Evolutionary conservation across 1,140 invertebrate genomes (phyloP), one percentile per base, ranked within the genome.

Genomic region (Himalopsyche phryganea): DNA sequence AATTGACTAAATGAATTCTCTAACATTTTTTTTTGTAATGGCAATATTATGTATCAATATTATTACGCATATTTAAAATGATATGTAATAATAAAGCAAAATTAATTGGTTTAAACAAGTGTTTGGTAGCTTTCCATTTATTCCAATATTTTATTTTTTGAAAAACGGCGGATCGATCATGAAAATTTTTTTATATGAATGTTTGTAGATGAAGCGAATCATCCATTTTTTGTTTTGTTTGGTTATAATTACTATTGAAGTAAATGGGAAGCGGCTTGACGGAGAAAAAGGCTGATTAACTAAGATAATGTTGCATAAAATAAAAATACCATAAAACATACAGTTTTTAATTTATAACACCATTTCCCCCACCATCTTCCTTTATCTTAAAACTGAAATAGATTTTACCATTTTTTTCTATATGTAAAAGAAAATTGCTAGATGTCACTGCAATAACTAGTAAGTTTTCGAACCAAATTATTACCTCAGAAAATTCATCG

Each of bases 241-340:
- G 23, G 23, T 28, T 28, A 5, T 55, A 36, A 33, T 36, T 53
- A 32, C 23, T 40, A 52, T 52, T 33, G 32, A 46, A 58, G 49
- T 62, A 54, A 52, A 40, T 60, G 51, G 28, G 44, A 53, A 61
- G 59, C 49, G 38, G 54, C 50, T 64, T 44, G 51, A 63, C 58
- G 54, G 54, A 64, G 50, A 64, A 64, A 56, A 64, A 64, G 62
- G 62, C 62, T 64, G 62, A 64, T 64, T 64, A 64, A 55, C 58
- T 64, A 64, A 61, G 53, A 55, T 60, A 61, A 58, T 58, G 49
- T 64, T 64, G 58, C 54, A 58, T 65, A 59, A 60, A 58, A 58
- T 58, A 61, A 65, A 72, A 38, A 56, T 60, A 59, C 50, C 50
- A 57, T 50, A 42, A 57, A 50, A 57, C 23, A 28, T 9, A n/a